These are phyloP conservation scores for Psittacula cyanocephala DNA, from an alignment of 2,113 vertebrate genomes.

Conservation along the genomic window DNA sequence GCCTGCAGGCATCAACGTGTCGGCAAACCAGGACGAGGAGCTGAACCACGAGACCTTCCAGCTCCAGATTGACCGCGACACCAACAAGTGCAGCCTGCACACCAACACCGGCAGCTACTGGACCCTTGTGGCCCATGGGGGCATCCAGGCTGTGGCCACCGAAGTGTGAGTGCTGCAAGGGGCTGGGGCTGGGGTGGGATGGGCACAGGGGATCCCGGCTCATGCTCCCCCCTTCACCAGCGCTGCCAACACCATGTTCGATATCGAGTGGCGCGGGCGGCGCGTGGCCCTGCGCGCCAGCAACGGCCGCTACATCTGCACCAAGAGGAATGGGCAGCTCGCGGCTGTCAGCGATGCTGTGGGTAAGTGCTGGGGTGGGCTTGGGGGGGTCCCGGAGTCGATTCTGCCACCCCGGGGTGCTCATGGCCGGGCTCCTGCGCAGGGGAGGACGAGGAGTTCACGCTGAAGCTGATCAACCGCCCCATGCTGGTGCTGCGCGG, in stretches of 20 bases:
- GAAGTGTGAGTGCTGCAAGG: slow-evolving; percentile 80
- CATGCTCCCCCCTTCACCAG: slow-evolving; percentile 50
- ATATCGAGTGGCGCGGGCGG: slow-evolving; percentile 90
- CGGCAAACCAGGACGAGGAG: slow-evolving; percentile 94
- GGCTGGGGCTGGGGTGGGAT: rapidly evolving
- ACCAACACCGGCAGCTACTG: slow-evolving; percentile 90
- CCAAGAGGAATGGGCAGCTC: slow-evolving; percentile 96
- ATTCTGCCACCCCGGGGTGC: not conserved
- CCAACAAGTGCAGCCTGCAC: slow-evolving; percentile 89
- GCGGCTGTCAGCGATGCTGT: slow-evolving; percentile 87
- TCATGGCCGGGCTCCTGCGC: not conserved
- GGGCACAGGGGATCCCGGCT: rapidly evolving
- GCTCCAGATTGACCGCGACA: slow-evolving; percentile 91
- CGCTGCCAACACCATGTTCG: slow-evolving; percentile 89
- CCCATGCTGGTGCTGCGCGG: slow-evolving; percentile 92
- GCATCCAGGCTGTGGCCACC: slow-evolving; percentile 90
- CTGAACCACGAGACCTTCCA: slow-evolving; percentile 94
- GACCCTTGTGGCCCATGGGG: slow-evolving; percentile 91
- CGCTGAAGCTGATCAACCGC: slow-evolving; percentile 93
- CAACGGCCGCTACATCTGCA: slow-evolving; percentile 93
- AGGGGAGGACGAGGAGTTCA: slow-evolving; percentile 91
- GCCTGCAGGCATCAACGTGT: slow-evolving; percentile 88
- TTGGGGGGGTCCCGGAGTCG: rapidly evolving
- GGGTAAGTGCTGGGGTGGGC: slow-evolving; percentile 72
- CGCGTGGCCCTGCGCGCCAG: slow-evolving; percentile 89